Base-by-base conservation (phyloP, 2,113 vertebrate genomes). In the Ondatra zibethicus region DNA sequence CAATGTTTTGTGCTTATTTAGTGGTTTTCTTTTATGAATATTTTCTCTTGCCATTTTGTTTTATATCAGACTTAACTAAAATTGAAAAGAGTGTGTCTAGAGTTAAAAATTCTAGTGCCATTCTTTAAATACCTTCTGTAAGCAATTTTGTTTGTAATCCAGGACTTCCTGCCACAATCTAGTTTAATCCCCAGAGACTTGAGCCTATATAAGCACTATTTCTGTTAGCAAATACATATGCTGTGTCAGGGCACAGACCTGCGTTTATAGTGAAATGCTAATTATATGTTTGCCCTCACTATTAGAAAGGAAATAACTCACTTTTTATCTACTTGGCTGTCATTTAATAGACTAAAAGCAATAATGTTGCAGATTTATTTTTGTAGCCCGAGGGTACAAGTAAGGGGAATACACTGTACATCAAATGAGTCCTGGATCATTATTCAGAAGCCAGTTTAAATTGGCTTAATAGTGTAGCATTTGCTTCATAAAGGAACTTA, bases 221-320 rank as follows among this genome's bases (percentile, higher is more conserved):
- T 42, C 80, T 97, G 3, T 92, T 94, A 96, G 81, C 85, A 96
- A 90, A 92, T 96, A 87, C 33, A 11, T 86, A 73, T 70, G 65
- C 86, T 96, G 0, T 97, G 97, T 92, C 72, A 95, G 92, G 92
- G 93, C 95, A 91, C 92, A 95, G 80, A 80, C 50, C n/a, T 93
- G 91, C 39, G 11, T 96, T 97, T 96, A 95, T 77, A 92, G 75
- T 93, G 87, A 91, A 94, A 88, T 91, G 92, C 61, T 97, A 97
- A 97, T 97, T 97, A 94, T 55, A 96, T 95, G 84, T 89, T 97
- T 97, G 72, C 58, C 68, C 65, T 82, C 96, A 66, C 76, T 95
- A 68, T 93, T 97, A 97, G 84, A 91, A 97, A 96, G 76, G 89
- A 97, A 95, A 91, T 97, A 94, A 94, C 84, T 95, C 80, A 93